Conservation (phyloP, 2,888 invertebrate genomes). For the Stenichneumon culpator region DNA sequence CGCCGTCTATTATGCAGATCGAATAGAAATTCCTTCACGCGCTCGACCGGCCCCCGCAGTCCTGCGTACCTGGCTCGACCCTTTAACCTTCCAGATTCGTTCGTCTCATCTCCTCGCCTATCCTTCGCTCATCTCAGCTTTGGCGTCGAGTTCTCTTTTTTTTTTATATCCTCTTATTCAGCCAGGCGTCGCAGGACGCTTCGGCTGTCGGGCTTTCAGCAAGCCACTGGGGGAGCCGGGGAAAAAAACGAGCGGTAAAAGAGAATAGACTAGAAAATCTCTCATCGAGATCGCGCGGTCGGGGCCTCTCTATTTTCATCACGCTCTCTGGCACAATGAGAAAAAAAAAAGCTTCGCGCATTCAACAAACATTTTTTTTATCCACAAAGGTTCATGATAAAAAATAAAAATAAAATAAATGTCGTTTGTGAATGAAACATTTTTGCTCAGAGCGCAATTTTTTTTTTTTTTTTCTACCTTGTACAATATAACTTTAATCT, state of each 20-base stretch:
- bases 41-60: conserved; percentile 4
- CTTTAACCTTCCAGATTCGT: conserved; percentile 21
- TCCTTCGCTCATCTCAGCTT: background rate
- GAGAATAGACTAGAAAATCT: conserved; percentile 37
- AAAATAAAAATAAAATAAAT: too few species aligned
- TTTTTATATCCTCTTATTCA: conserved; percentile 6
- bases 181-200: conserved; percentile 24
- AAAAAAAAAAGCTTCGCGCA: background rate
- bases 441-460: too few species aligned
- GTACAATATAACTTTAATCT: conserved; percentile 24
- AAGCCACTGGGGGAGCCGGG: background rate
- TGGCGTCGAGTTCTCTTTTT: background rate
- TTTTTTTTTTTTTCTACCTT: background rate
- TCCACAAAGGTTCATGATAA: background rate
- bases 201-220: background rate
- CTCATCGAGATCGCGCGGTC: conserved; percentile 29
- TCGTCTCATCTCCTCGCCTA: background rate
- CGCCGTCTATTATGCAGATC: conserved; percentile 51
- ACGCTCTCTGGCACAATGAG: background rate
- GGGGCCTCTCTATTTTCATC: background rate
- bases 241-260: conserved; percentile 32
- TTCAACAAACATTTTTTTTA: background rate
- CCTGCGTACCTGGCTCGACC: conserved; percentile 37
- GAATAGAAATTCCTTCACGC: conserved; percentile 65
- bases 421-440: too few species aligned